phyloP scores from a whole-genome alignment of 2,113 vertebrate species.

The Abramis brama region DNA sequence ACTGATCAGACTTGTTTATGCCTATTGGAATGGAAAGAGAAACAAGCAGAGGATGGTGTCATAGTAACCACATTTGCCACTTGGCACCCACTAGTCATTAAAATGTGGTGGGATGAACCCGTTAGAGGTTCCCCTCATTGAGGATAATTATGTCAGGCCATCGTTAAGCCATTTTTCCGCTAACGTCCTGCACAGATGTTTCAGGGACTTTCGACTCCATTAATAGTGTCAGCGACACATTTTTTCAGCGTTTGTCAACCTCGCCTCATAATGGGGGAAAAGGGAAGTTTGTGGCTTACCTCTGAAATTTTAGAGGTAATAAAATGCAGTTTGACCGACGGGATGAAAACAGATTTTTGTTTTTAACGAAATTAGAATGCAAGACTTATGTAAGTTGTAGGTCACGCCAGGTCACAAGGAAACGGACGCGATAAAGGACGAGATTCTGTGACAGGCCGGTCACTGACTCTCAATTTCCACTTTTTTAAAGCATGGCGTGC shows the following conservation, averaged over 20 bases:
- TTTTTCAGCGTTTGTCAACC: conserved; percentile 29
- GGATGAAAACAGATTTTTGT: conserved; percentile 48
- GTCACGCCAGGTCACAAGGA: conserved; percentile 54
- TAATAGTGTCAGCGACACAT: conserved; percentile 16
- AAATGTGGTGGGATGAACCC: conserved; percentile 70
- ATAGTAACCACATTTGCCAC: conserved; percentile 62
- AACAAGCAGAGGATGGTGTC: conserved; percentile 63
- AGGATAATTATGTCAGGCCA: conserved; percentile 26
- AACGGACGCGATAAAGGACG: conserved; percentile 51
- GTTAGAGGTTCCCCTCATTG: conserved; percentile 66
- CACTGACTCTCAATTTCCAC: conserved; percentile 71
- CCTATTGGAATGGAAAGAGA: conserved; percentile 58
- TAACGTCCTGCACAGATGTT: background rate
- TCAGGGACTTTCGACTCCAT: background rate
- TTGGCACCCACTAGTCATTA: conserved; percentile 74
- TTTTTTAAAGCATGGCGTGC: conserved; percentile 72
- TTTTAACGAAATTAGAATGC: conserved; percentile 36
- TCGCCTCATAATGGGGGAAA: background rate
- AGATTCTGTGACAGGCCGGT: conserved; percentile 72
- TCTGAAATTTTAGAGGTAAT: conserved; percentile 11
- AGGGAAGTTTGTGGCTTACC: conserved; percentile 13
- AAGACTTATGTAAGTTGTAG: conserved; percentile 12
- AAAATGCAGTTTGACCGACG: background rate
- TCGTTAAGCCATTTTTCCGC: conserved; percentile 43
- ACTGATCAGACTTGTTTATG: conserved; percentile 51